A percentile compares a stretch with the other conserved stretches of the same genome.
These are phyloP conservation scores for Puma concolor DNA, from an alignment of 2,113 vertebrate genomes.

Conservation along the genomic window DNA sequence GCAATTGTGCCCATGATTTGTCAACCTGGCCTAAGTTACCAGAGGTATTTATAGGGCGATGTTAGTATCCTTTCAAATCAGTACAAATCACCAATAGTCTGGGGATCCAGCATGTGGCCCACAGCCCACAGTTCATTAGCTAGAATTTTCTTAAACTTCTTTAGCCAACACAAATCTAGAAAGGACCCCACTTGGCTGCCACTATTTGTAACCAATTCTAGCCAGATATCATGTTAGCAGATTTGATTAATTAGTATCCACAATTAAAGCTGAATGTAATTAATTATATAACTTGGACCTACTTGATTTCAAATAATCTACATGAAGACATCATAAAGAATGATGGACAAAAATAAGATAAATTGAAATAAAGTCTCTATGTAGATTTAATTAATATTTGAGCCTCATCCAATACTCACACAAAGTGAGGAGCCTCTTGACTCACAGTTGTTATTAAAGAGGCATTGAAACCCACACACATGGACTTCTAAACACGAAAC, in stretches of 20 bases:
- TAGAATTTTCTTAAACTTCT: not conserved
- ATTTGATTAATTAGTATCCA: slow-evolving; percentile 4
- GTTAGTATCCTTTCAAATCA: not conserved
- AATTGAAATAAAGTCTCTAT: not conserved
- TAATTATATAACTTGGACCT: slow-evolving; percentile 12
- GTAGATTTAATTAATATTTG: not conserved
- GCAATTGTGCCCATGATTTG: not conserved
- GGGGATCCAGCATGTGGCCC: not conserved
- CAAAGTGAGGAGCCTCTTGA: not conserved
- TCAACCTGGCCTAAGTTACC: not conserved
- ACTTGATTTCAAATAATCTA: slow-evolving; percentile 36
- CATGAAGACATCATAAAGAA: not conserved
- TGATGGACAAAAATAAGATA: slow-evolving; percentile 7
- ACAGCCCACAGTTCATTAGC: not conserved
- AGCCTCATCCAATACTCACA: not conserved
- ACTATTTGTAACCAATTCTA: not conserved
- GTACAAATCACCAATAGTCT: not conserved
- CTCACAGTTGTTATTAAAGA: not conserved
- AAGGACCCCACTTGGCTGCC: not conserved
- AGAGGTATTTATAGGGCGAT: not conserved
- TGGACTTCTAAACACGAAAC: not conserved
- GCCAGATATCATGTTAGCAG: not conserved
- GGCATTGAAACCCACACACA: not conserved
- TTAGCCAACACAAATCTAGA: not conserved
- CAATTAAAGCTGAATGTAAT: not conserved